Conservation (phyloP, 2,888 invertebrate species). For the Scrobipalpa atriplicella region DNA sequence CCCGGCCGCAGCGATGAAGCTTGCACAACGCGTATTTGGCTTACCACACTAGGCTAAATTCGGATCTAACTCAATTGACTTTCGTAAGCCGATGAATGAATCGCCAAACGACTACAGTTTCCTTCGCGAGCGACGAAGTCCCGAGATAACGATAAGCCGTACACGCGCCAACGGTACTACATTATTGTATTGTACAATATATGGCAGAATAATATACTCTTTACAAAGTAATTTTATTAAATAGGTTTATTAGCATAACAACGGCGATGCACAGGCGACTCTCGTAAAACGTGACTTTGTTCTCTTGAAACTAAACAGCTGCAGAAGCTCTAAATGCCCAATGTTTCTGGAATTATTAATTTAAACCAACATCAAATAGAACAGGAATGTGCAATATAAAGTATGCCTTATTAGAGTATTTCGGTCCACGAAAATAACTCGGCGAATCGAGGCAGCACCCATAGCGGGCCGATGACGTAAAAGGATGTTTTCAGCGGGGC, state of each 20-base stretch:
- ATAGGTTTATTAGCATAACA: conserved; percentile 39
- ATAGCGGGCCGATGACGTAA: conserved; percentile 78
- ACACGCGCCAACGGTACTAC: background rate
- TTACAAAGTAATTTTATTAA: conserved; percentile 34
- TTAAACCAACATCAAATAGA: conserved; percentile 39
- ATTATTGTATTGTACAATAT: background rate
- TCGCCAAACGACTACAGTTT: conserved; percentile 51
- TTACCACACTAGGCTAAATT: conserved; percentile 69
- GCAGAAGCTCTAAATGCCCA: background rate
- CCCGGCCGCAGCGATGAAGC: conserved; percentile 32
- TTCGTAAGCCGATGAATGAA: conserved; percentile 69
- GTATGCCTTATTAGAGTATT: conserved; percentile 36
- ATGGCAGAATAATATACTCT: conserved; percentile 16
- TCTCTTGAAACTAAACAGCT: conserved; percentile 32
- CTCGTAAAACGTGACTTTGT: conserved; percentile 41
- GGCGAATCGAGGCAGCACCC: conserved; percentile 60
- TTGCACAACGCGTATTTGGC: conserved; percentile 52
- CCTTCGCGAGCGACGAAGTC: conserved; percentile 39
- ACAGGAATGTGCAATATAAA: conserved; percentile 21
- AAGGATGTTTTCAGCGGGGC: conserved; percentile 81
- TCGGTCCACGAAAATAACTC: conserved; percentile 33
- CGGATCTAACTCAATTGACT: conserved; percentile 66
- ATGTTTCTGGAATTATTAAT: conserved; percentile 16
- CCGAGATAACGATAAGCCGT: conserved; percentile 31
- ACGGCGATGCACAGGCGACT: conserved; percentile 35